A percentile compares a stretch with the other conserved stretches of the same genome.
Conservation (phyloP, 2,888 invertebrate genomes). For the Anthoptus insignis region DNA sequence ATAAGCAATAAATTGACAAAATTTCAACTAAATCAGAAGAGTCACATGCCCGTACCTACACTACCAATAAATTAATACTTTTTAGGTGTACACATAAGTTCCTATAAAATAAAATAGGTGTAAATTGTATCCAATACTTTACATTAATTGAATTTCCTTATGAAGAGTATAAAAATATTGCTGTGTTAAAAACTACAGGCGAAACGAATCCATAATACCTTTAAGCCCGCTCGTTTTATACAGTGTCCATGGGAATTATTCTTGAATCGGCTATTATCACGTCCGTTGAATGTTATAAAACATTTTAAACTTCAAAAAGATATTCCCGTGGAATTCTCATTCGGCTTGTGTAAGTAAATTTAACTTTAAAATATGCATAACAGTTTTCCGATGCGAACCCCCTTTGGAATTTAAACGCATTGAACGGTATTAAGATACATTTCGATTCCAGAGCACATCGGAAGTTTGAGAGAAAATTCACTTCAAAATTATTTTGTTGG, state of each 20-base stretch:
- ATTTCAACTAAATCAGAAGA: too few relatives aligned
- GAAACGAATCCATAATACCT: slow-evolving; percentile 30
- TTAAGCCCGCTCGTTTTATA: not conserved
- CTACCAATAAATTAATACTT: too few relatives aligned
- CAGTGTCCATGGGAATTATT: slow-evolving; percentile 52
- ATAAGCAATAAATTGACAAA: too few relatives aligned
- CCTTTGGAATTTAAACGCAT: slow-evolving; percentile 84
- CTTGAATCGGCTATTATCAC: slow-evolving; percentile 68
- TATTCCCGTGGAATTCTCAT: slow-evolving; percentile 73
- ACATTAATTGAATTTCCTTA: not conserved
- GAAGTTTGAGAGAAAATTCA: slow-evolving; percentile 48
- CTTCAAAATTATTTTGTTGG: slow-evolving; percentile 38
- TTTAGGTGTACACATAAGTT: not conserved
- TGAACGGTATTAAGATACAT: slow-evolving; percentile 84
- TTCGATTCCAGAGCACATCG: slow-evolving; percentile 78
- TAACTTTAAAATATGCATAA: slow-evolving; percentile 87
- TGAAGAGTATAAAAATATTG: slow-evolving; percentile 54
- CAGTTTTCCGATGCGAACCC: slow-evolving; percentile 85
- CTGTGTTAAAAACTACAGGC: slow-evolving; percentile 63
- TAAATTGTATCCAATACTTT: not conserved
- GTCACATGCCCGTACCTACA: too few relatives aligned
- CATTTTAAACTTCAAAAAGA: slow-evolving; percentile 78
- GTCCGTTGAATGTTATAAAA: slow-evolving; percentile 76
- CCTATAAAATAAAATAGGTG: too few relatives aligned
- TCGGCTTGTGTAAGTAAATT: slow-evolving; percentile 79